Conservation (phyloP, 1,140 invertebrate species). For the Zaprionus gabonicus region DNA sequence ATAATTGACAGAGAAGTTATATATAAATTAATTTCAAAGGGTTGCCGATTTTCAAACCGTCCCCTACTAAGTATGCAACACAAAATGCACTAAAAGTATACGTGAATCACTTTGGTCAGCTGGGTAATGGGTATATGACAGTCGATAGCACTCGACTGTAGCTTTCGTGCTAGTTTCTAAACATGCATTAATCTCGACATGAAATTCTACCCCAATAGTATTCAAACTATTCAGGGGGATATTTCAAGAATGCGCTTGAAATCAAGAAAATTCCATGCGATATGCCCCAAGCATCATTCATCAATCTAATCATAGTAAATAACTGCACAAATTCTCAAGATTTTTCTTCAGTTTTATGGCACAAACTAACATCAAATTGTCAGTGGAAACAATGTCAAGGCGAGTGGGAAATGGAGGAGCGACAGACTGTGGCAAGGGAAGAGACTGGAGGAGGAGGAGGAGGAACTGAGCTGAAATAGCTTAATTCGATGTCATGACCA, state of each 20-base stretch:
- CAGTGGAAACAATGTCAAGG: constrained; percentile 25
- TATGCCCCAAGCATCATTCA: not conserved
- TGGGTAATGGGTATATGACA: too few relatives aligned
- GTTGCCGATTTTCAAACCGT: too few relatives aligned
- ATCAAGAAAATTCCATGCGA: not conserved
- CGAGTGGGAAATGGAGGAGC: not conserved
- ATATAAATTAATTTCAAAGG: too few relatives aligned
- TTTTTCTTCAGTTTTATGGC: constrained; percentile 3
- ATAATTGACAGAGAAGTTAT: too few relatives aligned
- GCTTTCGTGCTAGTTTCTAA: too few relatives aligned
- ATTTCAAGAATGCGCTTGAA: not conserved
- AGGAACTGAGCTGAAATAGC: constrained; percentile 27
- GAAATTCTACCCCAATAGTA: not conserved
- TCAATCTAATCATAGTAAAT: constrained; percentile 20
- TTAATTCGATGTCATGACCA: constrained; percentile 73
- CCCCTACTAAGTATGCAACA: too few relatives aligned
- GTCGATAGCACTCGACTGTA: too few relatives aligned
- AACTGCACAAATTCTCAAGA: constrained; percentile 18
- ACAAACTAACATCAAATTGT: constrained; percentile 5
- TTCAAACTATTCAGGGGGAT: not conserved
- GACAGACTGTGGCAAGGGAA: not conserved
- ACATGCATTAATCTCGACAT: not conserved
- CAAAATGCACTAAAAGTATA: too few relatives aligned
- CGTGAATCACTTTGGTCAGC: too few relatives aligned
- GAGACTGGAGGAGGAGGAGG: not conserved